Evolutionary conservation across 2,797 vertebrate genomes (phyloP).

Genomic region (Sebastolobus altivelis): DNA sequence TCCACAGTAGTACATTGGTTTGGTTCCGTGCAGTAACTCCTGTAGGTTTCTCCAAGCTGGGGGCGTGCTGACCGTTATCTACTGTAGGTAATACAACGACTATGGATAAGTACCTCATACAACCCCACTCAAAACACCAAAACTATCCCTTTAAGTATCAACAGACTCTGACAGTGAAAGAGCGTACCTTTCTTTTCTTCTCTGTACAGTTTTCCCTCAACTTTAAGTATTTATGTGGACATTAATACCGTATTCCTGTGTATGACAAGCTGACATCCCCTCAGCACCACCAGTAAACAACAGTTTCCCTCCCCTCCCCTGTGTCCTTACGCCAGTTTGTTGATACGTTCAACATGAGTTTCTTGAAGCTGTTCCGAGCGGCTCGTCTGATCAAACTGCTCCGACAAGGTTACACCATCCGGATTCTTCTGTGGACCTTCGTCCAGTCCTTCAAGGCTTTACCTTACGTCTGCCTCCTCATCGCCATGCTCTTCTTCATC

Average conservation of each 20-base stretch:
- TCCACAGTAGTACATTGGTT: too few relatives aligned
- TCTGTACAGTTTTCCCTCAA: neutral
- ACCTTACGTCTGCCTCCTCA: conserved; percentile 97
- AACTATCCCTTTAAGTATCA: neutral
- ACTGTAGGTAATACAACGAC: too few relatives aligned
- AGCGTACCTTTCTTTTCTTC: neutral
- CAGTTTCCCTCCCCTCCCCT: neutral
- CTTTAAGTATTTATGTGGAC: neutral
- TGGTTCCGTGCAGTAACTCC: too few relatives aligned
- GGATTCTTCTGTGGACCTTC: conserved; percentile 98
- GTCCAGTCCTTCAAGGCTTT: conserved; percentile 99
- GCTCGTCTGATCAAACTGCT: conserved; percentile 98
- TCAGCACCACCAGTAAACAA: conserved; percentile 22
- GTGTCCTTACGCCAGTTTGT: conserved; percentile 81
- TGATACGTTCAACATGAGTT: conserved; percentile 97
- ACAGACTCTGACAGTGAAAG: neutral
- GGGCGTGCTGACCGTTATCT: too few relatives aligned
- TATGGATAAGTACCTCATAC: neutral
- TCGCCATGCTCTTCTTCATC: conserved; percentile 99
- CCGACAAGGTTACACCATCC: conserved; percentile 97
- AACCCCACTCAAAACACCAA: neutral
- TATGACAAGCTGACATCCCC: neutral
- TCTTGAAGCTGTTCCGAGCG: conserved; percentile 96
- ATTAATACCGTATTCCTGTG: conserved; percentile 6
- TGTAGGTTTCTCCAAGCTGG: too few relatives aligned